These are phyloP conservation scores for Acromyrmex echinatior DNA, from an alignment of 1,140 invertebrate genomes.

Conservation along the genomic window DNA sequence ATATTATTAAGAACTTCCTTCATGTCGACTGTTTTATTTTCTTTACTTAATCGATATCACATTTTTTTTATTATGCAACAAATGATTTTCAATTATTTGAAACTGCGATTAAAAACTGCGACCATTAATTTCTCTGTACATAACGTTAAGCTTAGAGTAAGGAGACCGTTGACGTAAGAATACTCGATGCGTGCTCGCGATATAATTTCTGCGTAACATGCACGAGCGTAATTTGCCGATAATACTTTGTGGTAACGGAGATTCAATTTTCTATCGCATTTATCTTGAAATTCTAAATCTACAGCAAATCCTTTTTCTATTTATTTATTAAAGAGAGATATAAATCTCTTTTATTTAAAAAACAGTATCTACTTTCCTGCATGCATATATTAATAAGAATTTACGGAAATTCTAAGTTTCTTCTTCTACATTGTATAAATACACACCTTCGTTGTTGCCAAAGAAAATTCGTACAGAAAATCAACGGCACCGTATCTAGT, in stretches of 20 bases:
- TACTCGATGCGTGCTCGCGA: conserved; percentile 24
- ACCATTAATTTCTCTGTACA: conserved; percentile 40
- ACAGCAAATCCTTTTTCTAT: neutral
- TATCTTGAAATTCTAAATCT: neutral
- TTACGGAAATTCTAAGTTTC: neutral
- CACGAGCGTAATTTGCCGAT: conserved; percentile 43
- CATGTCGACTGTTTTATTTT: neutral
- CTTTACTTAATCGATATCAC: neutral
- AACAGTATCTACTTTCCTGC: neutral
- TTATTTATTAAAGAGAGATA: neutral
- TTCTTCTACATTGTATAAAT: neutral
- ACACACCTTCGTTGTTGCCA: conserved; percentile 20
- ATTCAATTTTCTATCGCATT: conserved; percentile 4
- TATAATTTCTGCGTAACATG: conserved; percentile 42
- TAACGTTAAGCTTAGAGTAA: conserved; percentile 22
- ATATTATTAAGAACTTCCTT: conserved; percentile 63
- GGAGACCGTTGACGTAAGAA: neutral
- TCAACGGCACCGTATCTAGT: conserved; percentile 44
- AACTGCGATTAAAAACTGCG: neutral
- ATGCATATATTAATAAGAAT: conserved; percentile 3
- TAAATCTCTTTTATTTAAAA: neutral
- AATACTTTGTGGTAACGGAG: neutral
- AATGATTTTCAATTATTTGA: neutral
- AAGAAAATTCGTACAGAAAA: conserved; percentile 64
- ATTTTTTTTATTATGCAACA: conserved; percentile 12